phyloP scores from a whole-genome alignment of 2,797 vertebrate genomes.

The Spatula clypeata region DNA sequence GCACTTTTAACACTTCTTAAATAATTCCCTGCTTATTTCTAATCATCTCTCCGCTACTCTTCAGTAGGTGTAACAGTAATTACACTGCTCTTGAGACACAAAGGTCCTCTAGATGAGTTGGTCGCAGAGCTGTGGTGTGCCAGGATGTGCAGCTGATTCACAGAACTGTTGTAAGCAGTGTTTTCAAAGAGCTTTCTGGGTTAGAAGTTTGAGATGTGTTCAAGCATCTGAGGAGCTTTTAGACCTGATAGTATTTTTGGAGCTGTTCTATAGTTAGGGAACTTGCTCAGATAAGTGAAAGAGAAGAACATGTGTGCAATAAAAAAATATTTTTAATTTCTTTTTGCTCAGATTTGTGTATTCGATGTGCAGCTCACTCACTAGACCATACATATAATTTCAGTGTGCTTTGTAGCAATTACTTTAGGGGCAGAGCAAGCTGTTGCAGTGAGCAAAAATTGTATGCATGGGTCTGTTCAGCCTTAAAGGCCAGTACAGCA shows the following conservation, averaged over 20 bases:
- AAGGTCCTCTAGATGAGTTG: neutral
- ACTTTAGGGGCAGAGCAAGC: neutral
- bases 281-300: neutral
- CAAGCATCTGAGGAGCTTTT: neutral
- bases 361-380: neutral
- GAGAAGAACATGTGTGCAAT: neutral
- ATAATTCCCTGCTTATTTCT: neutral
- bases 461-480: rapidly evolving
- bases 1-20: neutral
- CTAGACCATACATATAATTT: neutral
- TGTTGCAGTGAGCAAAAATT: neutral
- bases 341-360: neutral
- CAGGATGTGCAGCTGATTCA: neutral
- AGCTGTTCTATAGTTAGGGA: neutral
- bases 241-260: neutral
- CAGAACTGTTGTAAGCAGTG: neutral
- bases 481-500: neutral
- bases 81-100: neutral
- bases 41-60: neutral
- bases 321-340: neutral
- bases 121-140: neutral
- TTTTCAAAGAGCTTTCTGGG: neutral
- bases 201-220: neutral
- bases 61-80: neutral
- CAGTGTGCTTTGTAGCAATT: neutral